These are phyloP conservation scores for Calidris pygmaea DNA, from an alignment of 2,113 vertebrate genomes.

Conservation along the genomic window DNA sequence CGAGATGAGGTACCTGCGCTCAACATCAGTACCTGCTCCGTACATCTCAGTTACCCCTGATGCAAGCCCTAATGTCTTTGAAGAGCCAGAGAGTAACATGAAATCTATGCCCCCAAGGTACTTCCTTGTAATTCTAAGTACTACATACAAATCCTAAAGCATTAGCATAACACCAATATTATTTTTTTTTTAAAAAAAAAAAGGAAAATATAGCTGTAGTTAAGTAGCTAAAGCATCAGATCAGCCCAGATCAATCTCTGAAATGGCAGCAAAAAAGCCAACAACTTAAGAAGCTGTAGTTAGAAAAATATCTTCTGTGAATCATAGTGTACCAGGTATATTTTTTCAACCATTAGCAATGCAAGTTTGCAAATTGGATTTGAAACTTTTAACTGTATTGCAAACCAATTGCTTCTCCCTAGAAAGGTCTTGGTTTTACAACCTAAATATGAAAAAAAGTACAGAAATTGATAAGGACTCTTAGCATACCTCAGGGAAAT, in stretches of 20 bases:
- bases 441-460: not conserved
- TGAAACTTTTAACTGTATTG: not conserved
- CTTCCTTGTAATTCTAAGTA: not conserved
- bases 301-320: not conserved
- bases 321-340: not conserved
- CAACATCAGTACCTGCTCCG: conserved; percentile 94
- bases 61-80: conserved; percentile 96
- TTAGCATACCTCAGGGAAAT: not conserved
- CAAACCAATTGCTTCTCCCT: not conserved
- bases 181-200: not conserved
- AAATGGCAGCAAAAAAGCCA: not conserved
- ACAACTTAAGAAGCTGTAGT: not conserved
- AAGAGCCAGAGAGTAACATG: conserved; percentile 98
- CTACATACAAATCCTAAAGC: not conserved
- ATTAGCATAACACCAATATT: not conserved
- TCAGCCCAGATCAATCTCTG: not conserved
- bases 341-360: not conserved
- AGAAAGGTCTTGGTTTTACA: not conserved
- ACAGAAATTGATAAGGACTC: not conserved
- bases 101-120: conserved; percentile 99
- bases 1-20: conserved; percentile 96
- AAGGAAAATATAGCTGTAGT: not conserved
- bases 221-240: not conserved
- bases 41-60: conserved; percentile 99
- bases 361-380: not conserved